Evolutionary conservation across 2,888 invertebrate genomes (phyloP).

Genomic region (Ephialtes manifestator): DNA sequence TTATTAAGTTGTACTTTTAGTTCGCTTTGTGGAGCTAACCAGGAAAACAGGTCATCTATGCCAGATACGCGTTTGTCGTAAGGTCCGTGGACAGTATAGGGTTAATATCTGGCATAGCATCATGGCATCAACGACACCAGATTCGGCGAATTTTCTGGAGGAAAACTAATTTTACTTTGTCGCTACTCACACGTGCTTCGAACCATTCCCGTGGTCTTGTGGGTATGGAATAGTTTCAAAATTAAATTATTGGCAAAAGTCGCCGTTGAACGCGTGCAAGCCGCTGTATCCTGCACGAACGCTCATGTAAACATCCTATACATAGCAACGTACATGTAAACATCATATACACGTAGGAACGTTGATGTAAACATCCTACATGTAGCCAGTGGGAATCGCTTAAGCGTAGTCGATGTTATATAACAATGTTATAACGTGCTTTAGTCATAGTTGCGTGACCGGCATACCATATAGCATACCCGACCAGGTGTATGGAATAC

Average conservation of each 20-base stretch:
- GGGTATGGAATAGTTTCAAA: constrained; percentile 57
- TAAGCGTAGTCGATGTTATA: constrained; percentile 39
- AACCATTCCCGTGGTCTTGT: constrained; percentile 35
- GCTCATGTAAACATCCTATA: constrained; percentile 49
- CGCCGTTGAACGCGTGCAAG: constrained; percentile 8
- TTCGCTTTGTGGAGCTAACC: constrained; percentile 71
- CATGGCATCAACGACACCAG: constrained; percentile 50
- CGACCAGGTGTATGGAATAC: constrained; percentile 38
- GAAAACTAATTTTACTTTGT: constrained; percentile 7
- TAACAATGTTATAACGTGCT: constrained; percentile 65
- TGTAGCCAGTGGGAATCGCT: constrained; percentile 19
- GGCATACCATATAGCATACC: constrained; percentile 41
- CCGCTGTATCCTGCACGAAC: constrained; percentile 26
- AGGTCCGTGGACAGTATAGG: constrained; percentile 10
- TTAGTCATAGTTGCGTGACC: constrained; percentile 63
- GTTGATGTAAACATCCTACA: constrained; percentile 52
- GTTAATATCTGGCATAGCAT: constrained; percentile 60
- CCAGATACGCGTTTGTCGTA: constrained; percentile 75
- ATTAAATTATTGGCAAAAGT: constrained; percentile 58
- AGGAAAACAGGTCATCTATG: constrained; percentile 78
- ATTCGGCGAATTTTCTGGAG: constrained; percentile 12
- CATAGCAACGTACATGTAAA: neutral
- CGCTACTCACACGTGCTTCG: constrained; percentile 11
- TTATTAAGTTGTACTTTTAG: constrained; percentile 31
- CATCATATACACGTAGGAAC: neutral